Conservation (phyloP, 2,888 invertebrate species). For the Chaetoderma sp. region DNA sequence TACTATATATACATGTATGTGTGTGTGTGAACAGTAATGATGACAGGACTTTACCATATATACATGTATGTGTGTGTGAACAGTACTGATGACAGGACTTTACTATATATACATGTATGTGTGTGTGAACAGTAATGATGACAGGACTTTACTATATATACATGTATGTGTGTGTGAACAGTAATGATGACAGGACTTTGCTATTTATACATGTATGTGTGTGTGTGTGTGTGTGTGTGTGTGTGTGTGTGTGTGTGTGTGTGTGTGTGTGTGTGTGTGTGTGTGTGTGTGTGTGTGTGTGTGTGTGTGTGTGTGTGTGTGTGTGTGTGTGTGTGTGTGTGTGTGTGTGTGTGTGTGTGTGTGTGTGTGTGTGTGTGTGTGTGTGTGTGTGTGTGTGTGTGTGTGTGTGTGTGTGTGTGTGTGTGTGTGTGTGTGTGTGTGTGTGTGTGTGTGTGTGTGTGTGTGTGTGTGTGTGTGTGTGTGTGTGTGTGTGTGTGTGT, state of each 20-base stretch:
- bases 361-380: slow-evolving; percentile 3
- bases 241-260: background rate
- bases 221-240: background rate
- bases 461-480: no score
- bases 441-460: no score
- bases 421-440: no score
- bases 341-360: slow-evolving; percentile 14
- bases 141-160: background rate
- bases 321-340: slow-evolving; percentile 9
- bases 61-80: background rate
- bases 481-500: no score
- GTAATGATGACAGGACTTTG: background rate
- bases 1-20: no score
- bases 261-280: slow-evolving; percentile 2
- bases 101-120: background rate
- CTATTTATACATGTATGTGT: background rate
- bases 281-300: slow-evolving; percentile 9
- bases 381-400: background rate
- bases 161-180: background rate
- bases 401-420: no score
- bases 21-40: no score
- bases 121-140: background rate
- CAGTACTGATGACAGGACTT: background rate
- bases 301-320: slow-evolving; percentile 10
- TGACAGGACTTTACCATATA: no score